Percentiles rank a stretch among this genome's conserved stretches.
These are phyloP conservation scores for Hyperoplus lanceolatus DNA, from an alignment of 2,797 vertebrate species.

Conservation along the genomic window DNA sequence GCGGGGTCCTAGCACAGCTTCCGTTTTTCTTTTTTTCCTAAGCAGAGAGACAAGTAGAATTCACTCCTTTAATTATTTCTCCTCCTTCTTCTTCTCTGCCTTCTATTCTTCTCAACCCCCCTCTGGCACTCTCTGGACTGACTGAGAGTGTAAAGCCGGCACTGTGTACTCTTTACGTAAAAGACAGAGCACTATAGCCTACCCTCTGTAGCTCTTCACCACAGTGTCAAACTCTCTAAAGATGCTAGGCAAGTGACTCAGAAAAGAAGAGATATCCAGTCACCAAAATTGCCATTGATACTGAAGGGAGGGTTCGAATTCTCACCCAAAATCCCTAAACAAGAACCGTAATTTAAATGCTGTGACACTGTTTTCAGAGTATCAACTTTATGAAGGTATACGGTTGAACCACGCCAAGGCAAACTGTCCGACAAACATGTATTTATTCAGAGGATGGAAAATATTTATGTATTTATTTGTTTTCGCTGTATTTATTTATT, in stretches of 20 bases:
- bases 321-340: slow-evolving; percentile 10
- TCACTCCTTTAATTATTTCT: slow-evolving; percentile 29
- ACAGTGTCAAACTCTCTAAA: slow-evolving; percentile 48
- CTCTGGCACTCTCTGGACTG: slow-evolving; percentile 35
- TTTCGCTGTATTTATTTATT: slow-evolving; percentile 87
- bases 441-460: slow-evolving; percentile 77
- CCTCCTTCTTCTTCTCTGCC: slow-evolving; percentile 39
- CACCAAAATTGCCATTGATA: slow-evolving; percentile 45
- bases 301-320: slow-evolving; percentile 11
- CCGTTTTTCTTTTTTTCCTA: slow-evolving; percentile 7
- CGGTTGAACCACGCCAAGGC: slow-evolving; percentile 66
- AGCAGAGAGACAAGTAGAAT: slow-evolving; percentile 49
- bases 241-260: slow-evolving; percentile 24
- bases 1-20: slow-evolving; percentile 88
- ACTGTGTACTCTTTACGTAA: slow-evolving; percentile 55
- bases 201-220: slow-evolving; percentile 54
- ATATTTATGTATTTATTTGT: slow-evolving; percentile 89
- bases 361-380: slow-evolving; percentile 32
- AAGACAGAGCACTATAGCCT: slow-evolving; percentile 51
- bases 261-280: slow-evolving; percentile 22
- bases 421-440: slow-evolving; percentile 65
- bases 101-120: slow-evolving; percentile 40
- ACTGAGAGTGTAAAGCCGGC: slow-evolving; percentile 54
- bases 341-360: slow-evolving; percentile 32
- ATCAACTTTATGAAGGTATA: slow-evolving; percentile 16